Evolutionary conservation across 2,888 invertebrate genomes (phyloP), one percentile per base, ranked within the genome.

Genomic region (Protonemura montana): DNA sequence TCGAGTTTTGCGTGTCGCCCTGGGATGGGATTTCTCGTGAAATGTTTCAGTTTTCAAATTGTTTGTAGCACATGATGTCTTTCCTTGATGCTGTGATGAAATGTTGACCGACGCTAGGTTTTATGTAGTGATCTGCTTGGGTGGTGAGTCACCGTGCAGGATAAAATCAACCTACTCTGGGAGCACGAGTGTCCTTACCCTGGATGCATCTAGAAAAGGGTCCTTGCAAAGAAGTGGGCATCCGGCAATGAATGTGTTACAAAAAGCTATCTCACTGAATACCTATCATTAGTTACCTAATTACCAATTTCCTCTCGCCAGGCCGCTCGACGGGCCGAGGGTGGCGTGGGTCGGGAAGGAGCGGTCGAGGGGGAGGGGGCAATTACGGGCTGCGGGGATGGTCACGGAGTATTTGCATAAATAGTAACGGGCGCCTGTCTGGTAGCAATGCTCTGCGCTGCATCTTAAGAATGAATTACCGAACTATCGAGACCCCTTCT

Each of bases 381-480:
- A 35, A n/a, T n/a, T n/a, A n/a, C n/a, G n/a, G 35, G 35, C 5
- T 3, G 35, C 5, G 35, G 35, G 35, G 35, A 10, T 10, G 35
- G 35, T 10, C 10, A 35, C 35, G 35, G 89, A 89, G 89, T 90
- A 91, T 92, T 91, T 91, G 90, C 91, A 91, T 91, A 91, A 91
- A 91, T 91, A 91, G 91, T 91, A 91, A 90, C 90, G 90, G 90
- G 89, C 90, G 5, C 35, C 35, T 35, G 35, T 35, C 35, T 35
- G 35, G 35, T 10, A 6, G 35, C 35, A 3, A 3, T 35, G 35
- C 5, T n/a, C 35, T 35, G 35, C 35, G 5, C 35, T 35, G 35
- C 89, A 89, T 89, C 89, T 90, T 91, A 91, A 89, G 91, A 90
- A 91, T 91, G 91, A 91, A 91, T 91, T 91, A 91, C 91, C 90